Evolutionary conservation across 2,888 invertebrate species (phyloP).

Genomic region (Morinoia aosen): DNA sequence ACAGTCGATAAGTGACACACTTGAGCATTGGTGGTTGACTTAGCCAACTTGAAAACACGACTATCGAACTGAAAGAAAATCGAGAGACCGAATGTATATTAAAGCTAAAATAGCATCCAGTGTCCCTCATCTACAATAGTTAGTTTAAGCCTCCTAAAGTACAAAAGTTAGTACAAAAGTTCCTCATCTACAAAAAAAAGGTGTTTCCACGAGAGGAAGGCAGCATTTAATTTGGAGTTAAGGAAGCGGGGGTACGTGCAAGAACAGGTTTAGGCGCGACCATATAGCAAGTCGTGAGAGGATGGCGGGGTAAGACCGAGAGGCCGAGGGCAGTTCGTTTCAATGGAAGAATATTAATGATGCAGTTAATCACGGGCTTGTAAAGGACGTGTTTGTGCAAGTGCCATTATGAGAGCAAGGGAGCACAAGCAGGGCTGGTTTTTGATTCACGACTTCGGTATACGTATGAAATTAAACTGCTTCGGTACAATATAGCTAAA

Average conservation of each 20-base stretch:
- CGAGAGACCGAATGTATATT: neutral
- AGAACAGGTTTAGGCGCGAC: neutral
- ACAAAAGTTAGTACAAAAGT: too few relatives aligned
- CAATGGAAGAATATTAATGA: slow-evolving; percentile 37
- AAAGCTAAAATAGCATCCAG: neutral
- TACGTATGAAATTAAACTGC: neutral
- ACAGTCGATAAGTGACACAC: too few relatives aligned
- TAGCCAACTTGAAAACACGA: neutral
- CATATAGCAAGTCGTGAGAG: neutral
- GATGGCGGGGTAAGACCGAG: neutral
- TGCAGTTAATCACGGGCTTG: slow-evolving; percentile 22
- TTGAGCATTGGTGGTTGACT: too few relatives aligned
- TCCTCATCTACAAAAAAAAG: too few relatives aligned
- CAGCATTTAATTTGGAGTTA: too few relatives aligned
- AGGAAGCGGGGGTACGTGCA: neutral
- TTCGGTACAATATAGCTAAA: too few relatives aligned
- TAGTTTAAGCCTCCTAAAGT: too few relatives aligned
- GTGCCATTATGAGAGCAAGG: neutral
- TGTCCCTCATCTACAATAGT: too few relatives aligned
- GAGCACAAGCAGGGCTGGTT: neutral
- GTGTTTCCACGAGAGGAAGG: too few relatives aligned
- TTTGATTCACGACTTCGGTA: neutral
- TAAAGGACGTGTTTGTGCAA: slow-evolving; percentile 7
- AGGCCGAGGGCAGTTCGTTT: neutral
- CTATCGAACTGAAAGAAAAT: neutral